A percentile compares a stretch with the other conserved stretches of the same genome.
phyloP scores from a whole-genome alignment of 1,140 invertebrate species.

The Drosophila melanica region DNA sequence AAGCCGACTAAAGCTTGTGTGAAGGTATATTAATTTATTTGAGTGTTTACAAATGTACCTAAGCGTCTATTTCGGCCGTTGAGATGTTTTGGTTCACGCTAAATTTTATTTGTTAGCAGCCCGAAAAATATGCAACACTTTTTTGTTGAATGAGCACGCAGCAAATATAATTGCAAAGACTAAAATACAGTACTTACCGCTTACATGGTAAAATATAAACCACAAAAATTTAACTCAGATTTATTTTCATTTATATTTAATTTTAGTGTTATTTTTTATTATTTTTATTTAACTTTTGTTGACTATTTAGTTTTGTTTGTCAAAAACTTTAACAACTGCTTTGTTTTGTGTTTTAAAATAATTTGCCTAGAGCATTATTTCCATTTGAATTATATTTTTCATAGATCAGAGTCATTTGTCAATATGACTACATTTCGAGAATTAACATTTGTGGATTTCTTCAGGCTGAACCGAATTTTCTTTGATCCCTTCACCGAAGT shows the following conservation, averaged over 20 bases:
- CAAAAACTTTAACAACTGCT: not conserved
- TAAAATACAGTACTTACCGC: too few species aligned
- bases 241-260: too few species aligned
- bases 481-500: constrained; percentile 49
- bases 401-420: not conserved
- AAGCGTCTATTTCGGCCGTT: too few species aligned
- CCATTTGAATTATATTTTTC: not conserved
- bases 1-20: too few species aligned
- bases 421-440: constrained; percentile 38
- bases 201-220: too few species aligned
- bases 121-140: constrained; percentile 28
- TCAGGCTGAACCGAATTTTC: constrained; percentile 44
- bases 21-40: too few species aligned
- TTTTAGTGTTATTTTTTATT: too few species aligned
- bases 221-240: too few species aligned
- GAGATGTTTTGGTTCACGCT: not conserved
- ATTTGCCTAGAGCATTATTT: not conserved
- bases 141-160: not conserved
- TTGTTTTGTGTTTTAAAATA: not conserved
- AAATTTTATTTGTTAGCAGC: not conserved
- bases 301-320: not conserved
- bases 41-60: too few species aligned
- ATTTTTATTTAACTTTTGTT: too few species aligned
- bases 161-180: too few species aligned
- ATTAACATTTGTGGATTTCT: constrained; percentile 44